Base-by-base conservation (phyloP, 1,140 invertebrate species). In the Nephila pilipes region DNA sequence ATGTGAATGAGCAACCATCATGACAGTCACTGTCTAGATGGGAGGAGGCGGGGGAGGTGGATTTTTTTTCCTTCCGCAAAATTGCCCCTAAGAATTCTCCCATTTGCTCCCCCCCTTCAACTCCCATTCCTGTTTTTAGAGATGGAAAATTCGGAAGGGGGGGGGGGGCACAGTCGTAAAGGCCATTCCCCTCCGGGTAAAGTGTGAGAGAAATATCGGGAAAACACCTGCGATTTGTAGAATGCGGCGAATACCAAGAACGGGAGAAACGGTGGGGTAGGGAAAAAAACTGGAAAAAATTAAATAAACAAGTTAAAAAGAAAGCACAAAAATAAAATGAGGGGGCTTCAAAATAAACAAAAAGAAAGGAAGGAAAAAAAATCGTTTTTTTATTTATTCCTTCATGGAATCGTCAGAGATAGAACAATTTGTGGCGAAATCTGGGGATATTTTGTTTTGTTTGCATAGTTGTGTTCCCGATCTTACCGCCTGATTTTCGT, bases 371-470 rank as follows among this genome's bases (percentile, higher is more conserved):
- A 85, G n/a, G 6, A n/a, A 75, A 79, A 69, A 87, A 92, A 79
- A 87, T 69, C 20, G 63, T 83, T 87, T 92, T n/a, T 92, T 92
- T 87, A 92, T 92, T 92, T 92, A 92, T 92, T 92, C 83, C 60
- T 92, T 55, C 22, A 36, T 20, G 38, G 90, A 46, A 92, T 85
- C 58, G 90, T 55, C 58, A 87, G 81, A 69, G 63, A 92, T 92
- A 83, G 81, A 92, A 92, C 91, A 92, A 92, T 92, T 92, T 92
- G 91, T 79, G 91, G 91, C 38, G 85, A 85, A 92, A 92, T 87
- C 91, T 87, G 83, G 36, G 10, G 91, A 87, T 92, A 92, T 58
- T 92, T 87, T 87, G 91, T 85, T 92, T 92, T 87, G 91, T 75
- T 92, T 90, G 89, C 89, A 81, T 46, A 54, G 75, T 63, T 79